A percentile compares a stretch with the other conserved stretches of the same genome.
phyloP scores from a whole-genome alignment of 2,797 vertebrate species.

The Propithecus deckenii region DNA sequence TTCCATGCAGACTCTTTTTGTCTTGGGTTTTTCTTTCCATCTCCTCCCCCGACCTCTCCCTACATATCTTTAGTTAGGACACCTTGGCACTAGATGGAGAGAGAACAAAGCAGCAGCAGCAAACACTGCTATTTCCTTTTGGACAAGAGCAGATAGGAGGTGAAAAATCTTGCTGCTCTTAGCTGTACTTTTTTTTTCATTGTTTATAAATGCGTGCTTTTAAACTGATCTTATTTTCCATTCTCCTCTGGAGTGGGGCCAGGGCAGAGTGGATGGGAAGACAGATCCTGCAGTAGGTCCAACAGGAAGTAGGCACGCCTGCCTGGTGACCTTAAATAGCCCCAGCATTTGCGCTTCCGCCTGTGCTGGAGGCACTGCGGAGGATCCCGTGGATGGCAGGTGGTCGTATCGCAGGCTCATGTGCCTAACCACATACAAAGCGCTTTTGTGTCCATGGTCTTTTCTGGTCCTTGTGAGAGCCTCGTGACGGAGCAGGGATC shows the following conservation, averaged over 20 bases:
- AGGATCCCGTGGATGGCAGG: fast-evolving
- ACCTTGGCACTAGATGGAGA: neutral
- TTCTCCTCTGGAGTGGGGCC: neutral
- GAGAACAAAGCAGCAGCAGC: neutral
- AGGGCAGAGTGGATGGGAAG: neutral
- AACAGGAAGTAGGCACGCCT: neutral
- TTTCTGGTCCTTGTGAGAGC: neutral
- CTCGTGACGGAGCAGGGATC: neutral
- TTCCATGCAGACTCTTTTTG: neutral
- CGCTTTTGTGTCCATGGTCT: neutral
- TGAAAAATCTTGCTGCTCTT: neutral
- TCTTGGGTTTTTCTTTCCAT: neutral
- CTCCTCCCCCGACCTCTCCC: fast-evolving
- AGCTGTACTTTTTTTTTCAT: neutral
- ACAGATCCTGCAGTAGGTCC: neutral
- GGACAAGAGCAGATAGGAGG: neutral
- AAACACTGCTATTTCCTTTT: neutral
- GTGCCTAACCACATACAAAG: neutral
- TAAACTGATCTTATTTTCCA: neutral
- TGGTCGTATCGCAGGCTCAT: no score
- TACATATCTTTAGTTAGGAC: neutral
- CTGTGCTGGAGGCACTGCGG: neutral
- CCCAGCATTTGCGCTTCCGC: neutral
- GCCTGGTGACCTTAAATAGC: neutral
- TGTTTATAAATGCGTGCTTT: neutral